A percentile compares a stretch with the other conserved stretches of the same genome.
phyloP scores from a whole-genome alignment of 1,140 invertebrate genomes.

The Episyrphus balteatus region DNA sequence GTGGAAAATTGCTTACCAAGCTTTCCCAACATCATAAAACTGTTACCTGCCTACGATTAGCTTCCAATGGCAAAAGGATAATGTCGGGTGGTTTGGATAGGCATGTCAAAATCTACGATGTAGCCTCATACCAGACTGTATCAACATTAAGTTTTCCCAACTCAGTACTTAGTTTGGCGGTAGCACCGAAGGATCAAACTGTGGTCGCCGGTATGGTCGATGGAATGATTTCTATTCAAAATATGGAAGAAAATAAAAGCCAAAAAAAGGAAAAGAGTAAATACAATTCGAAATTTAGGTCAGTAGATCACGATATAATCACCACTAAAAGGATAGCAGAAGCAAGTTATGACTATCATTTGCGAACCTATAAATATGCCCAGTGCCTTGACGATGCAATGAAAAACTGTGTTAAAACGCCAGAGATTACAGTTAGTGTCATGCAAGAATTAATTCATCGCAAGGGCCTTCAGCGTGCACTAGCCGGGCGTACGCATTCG shows the following conservation, averaged over 20 bases:
- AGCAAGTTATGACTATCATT: conserved; percentile 52
- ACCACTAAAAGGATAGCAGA: conserved; percentile 39
- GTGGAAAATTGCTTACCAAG: conserved; percentile 69
- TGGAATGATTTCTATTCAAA: conserved; percentile 75
- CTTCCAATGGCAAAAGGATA: conserved; percentile 67
- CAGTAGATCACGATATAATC: conserved; percentile 43
- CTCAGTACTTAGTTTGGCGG: conserved; percentile 75
- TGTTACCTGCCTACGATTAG: conserved; percentile 69
- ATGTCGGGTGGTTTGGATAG: conserved; percentile 85
- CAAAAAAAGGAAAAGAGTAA: conserved; percentile 32
- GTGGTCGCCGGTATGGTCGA: conserved; percentile 86
- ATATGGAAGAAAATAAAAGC: conserved; percentile 49
- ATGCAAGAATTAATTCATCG: conserved; percentile 75
- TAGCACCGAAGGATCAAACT: conserved; percentile 69
- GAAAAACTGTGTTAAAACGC: conserved; percentile 49
- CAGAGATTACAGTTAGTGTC: conserved; percentile 65
- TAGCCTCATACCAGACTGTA: conserved; percentile 73
- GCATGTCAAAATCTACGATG: conserved; percentile 90
- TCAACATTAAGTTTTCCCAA: conserved; percentile 86
- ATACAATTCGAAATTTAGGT: conserved; percentile 17
- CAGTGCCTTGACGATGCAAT: conserved; percentile 70
- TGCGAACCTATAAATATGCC: conserved; percentile 72
- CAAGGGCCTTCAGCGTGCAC: conserved; percentile 56
- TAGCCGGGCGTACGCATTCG: conserved; percentile 56
- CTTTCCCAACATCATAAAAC: conserved; percentile 88